Conservation (phyloP, 2,797 vertebrate species). For the Calcarius lapponicus region DNA sequence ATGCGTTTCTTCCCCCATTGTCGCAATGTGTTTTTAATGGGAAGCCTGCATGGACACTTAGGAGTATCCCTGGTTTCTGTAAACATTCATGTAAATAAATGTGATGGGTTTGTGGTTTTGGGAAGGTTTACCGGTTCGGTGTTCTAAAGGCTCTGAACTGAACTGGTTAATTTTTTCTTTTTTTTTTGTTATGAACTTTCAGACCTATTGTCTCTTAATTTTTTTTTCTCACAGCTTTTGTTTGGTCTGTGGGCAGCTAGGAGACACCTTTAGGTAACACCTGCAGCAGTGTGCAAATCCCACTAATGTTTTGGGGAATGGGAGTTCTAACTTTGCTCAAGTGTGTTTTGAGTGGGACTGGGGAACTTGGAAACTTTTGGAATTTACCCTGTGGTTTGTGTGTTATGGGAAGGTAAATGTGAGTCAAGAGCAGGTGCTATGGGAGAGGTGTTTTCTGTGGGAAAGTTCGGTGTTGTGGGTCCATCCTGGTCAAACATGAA, state of each 20-base stretch:
- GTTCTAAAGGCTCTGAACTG: neutral
- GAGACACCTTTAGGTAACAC: neutral
- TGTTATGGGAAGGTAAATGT: neutral
- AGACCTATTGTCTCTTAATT: neutral
- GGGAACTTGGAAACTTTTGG: neutral
- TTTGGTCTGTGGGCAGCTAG: neutral
- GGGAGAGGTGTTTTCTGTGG: neutral
- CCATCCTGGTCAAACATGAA: neutral
- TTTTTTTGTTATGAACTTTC: neutral
- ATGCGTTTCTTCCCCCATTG: fast-evolving
- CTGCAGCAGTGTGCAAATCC: neutral
- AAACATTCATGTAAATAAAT: neutral
- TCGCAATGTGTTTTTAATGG: neutral
- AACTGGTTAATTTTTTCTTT: neutral
- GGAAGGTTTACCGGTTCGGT: neutral
- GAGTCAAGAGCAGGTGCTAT: neutral
- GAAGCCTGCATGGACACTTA: neutral
- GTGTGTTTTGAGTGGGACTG: neutral
- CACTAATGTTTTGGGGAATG: neutral
- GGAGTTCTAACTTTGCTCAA: neutral
- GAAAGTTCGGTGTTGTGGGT: neutral
- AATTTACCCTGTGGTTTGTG: neutral
- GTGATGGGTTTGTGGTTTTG: neutral
- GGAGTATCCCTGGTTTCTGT: neutral
- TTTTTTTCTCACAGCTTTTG: neutral